phyloP scores from a whole-genome alignment of 2,797 vertebrate species.

The Philypnodon macrostomus region DNA sequence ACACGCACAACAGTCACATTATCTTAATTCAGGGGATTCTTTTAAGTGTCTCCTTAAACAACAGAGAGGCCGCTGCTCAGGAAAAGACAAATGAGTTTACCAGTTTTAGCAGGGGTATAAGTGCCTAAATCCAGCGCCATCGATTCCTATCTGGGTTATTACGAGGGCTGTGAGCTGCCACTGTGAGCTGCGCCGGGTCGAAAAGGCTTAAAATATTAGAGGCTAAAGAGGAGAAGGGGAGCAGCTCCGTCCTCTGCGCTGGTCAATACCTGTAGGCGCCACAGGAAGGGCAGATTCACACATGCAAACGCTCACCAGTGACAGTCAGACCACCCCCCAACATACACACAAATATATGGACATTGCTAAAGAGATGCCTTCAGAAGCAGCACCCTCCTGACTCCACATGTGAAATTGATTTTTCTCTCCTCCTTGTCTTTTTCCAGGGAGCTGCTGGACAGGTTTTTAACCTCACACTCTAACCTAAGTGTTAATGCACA shows the following conservation, averaged over 20 bases:
- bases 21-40: conserved; percentile 71
- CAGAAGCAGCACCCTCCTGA: conserved; percentile 77
- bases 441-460: conserved; percentile 79
- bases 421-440: conserved; percentile 53
- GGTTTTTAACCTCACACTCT: conserved; percentile 95
- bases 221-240: conserved; percentile 47
- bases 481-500: conserved; percentile 91
- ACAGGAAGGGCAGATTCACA: conserved; percentile 56
- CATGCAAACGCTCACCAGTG: conserved; percentile 51
- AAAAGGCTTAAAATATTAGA: conserved; percentile 63
- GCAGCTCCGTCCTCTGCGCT: conserved; percentile 50
- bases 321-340: conserved; percentile 40
- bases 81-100: conserved; percentile 72
- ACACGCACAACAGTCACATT: conserved; percentile 71
- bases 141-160: conserved; percentile 69
- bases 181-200: conserved; percentile 40
- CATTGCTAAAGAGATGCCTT: conserved; percentile 80
- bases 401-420: conserved; percentile 89
- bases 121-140: conserved; percentile 69
- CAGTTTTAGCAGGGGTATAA: conserved; percentile 69
- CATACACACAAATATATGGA: conserved; percentile 16
- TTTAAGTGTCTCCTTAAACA: conserved; percentile 71
- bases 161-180: conserved; percentile 61
- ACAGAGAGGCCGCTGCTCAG: conserved; percentile 37
- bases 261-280: conserved; percentile 72